Conservation (phyloP, 2,113 vertebrate genomes). For the Struthio camelus region DNA sequence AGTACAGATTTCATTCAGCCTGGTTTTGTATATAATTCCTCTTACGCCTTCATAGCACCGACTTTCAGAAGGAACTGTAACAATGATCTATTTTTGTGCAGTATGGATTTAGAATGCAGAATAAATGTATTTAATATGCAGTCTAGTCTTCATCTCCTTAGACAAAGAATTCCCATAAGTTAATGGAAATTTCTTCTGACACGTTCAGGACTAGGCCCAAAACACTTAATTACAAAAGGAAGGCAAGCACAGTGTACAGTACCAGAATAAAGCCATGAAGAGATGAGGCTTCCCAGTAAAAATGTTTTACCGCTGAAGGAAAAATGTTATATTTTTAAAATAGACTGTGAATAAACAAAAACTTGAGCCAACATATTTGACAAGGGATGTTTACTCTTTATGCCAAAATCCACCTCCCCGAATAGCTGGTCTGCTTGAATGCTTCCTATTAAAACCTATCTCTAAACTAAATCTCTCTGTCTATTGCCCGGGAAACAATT, state of each 20-base stretch:
- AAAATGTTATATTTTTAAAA: not conserved
- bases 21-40: not conserved
- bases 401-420: not conserved
- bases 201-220: not conserved
- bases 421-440: not conserved
- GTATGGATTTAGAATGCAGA: not conserved
- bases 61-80: not conserved
- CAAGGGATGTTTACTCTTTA: not conserved
- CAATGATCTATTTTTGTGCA: not conserved
- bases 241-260: not conserved
- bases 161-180: not conserved
- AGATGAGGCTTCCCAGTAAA: not conserved
- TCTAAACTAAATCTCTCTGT: not conserved
- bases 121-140: not conserved
- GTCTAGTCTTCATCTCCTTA: not conserved
- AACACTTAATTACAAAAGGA: not conserved
- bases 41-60: not conserved
- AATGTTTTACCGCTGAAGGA: not conserved
- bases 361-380: not conserved
- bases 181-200: not conserved
- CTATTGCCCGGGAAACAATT: not conserved
- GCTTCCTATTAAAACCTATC: not conserved
- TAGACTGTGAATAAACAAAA: not conserved
- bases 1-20: not conserved
- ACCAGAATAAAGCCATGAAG: not conserved